Base-by-base conservation (phyloP, 2,888 invertebrate species). In the Ptilodon capucinus region DNA sequence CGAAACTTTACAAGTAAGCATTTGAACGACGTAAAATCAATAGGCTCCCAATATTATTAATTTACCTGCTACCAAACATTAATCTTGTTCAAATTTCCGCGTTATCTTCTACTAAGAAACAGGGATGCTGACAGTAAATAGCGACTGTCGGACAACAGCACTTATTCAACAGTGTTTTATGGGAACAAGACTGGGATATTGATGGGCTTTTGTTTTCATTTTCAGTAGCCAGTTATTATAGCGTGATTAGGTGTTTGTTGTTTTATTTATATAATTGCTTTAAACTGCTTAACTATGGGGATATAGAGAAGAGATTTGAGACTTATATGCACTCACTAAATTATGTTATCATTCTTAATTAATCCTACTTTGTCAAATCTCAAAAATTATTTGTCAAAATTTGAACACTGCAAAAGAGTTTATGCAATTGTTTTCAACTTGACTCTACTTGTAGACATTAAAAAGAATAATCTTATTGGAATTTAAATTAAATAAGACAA, bases 21-120 rank as follows among this genome's bases (percentile, higher is more conserved):
- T 57, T 36, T 54, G 50, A 48, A 21, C 41, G 44, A 54, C 59
- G 32, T 52, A 64, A 58, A 64, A 69, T 67, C 57, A 66, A 66
- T 64, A 51, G 61, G 40, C 59, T 40, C 42, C 64, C 61, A 56
- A 67, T 64, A 62, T 62, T 67, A 68, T 67, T 64, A 64, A 64
- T 62, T 67, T 60, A 65, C 68, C 62, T 67, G 58, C 50, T 52
- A 51, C 13, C 48, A 35, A 68, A 54, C 64, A 67, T 67, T 68
- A 63, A 66, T 67, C 66, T 63, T 68, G 54, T 67, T 66, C 55
- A 58, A 60, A 63, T 55, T 68, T 63, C 44, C 48, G 51, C 41
- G 41, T 54, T 55, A 58, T 63, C 58, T 66, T 48, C 35, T 48
- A 40, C 43, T 55, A 48, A 25, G 36, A 35, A 46, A 53, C 28